Conservation (phyloP, 2,888 invertebrate species). For the Heteromurus nitidus region DNA sequence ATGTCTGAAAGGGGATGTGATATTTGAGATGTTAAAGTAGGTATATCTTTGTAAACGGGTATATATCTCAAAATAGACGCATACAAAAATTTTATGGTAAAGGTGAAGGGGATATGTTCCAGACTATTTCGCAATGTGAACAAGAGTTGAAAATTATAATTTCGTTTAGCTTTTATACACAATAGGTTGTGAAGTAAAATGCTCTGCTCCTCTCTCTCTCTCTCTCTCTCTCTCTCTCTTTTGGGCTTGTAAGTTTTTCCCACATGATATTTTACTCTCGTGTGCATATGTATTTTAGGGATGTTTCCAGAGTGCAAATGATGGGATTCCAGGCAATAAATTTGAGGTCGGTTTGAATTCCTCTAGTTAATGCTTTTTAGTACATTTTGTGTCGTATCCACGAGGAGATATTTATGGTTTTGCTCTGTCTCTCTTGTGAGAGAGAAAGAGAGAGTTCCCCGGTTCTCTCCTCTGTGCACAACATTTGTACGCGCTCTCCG, state of each 20-base stretch:
- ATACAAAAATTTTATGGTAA: too few species aligned
- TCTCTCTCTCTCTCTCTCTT: background rate
- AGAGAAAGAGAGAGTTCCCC: too few species aligned
- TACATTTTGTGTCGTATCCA: slow-evolving; percentile 33
- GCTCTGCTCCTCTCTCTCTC: background rate
- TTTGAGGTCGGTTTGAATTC: slow-evolving; percentile 51
- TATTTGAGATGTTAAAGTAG: background rate
- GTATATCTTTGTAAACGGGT: background rate
- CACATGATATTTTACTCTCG: too few species aligned
- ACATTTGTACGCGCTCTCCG: too few species aligned
- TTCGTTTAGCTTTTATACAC: too few species aligned
- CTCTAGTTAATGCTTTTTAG: slow-evolving; percentile 44
- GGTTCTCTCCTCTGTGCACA: too few species aligned
- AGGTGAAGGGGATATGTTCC: background rate
- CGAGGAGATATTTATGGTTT: slow-evolving; percentile 41
- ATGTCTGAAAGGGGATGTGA: slow-evolving; percentile 1
- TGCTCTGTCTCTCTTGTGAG: slow-evolving; percentile 25
- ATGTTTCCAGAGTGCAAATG: slow-evolving; percentile 51
- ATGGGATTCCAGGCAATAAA: slow-evolving; percentile 45
- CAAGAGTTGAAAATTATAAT: background rate
- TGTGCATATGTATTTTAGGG: too few species aligned
- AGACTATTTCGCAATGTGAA: background rate
- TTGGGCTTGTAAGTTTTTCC: background rate
- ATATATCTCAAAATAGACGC: too few species aligned
- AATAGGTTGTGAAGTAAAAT: too few species aligned